Evolutionary conservation across 1,140 invertebrate species (phyloP).

Genomic region (Phenacoccus solenopsis): DNA sequence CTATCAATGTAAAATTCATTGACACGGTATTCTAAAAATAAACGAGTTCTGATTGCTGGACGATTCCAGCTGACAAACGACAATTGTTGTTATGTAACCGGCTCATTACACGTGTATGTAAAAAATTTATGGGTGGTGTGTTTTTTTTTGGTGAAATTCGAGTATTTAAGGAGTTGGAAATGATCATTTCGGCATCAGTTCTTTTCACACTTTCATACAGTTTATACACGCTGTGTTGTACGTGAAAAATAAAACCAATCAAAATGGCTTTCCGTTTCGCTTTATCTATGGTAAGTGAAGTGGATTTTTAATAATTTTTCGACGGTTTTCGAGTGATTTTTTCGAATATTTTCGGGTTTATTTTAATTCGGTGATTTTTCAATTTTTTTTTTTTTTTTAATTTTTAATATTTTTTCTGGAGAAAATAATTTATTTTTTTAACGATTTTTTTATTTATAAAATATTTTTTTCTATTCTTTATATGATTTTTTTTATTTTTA

Average conservation of each 20-base stretch:
- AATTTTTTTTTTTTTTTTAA: no score
- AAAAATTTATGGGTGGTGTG: background rate
- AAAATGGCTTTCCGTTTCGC: background rate
- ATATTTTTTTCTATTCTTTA: no score
- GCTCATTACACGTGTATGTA: background rate
- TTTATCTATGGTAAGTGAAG: background rate
- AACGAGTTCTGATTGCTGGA: background rate
- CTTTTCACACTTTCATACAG: background rate
- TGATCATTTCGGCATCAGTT: background rate
- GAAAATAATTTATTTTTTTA: no score
- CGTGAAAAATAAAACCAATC: background rate
- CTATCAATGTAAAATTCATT: background rate
- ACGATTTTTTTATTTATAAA: no score
- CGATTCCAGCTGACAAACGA: background rate
- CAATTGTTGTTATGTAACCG: background rate
- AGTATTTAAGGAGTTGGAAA: background rate
- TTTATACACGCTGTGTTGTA: background rate
- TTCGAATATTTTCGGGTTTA: no score
- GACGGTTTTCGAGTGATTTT: no score
- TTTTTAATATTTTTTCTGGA: no score
- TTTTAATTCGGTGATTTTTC: no score
- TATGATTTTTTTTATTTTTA: no score
- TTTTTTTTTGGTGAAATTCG: background rate
- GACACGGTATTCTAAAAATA: background rate
- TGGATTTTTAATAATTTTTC: no score